These are phyloP conservation scores for Rhagophthalmus giganteus DNA, from an alignment of 2,888 invertebrate genomes.

Conservation along the genomic window DNA sequence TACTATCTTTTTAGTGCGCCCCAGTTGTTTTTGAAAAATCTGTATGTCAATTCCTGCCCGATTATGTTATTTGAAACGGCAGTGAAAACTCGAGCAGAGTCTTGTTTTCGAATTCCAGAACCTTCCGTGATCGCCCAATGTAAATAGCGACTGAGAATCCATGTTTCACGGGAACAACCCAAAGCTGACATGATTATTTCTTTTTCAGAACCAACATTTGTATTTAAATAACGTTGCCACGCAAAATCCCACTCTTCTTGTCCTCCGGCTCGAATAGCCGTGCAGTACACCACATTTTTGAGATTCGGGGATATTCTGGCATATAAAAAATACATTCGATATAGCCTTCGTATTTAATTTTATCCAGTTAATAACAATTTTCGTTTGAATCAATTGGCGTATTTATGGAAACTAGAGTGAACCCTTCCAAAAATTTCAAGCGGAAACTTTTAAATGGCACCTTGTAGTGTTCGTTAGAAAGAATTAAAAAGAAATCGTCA, in stretches of 20 bases:
- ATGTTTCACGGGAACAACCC: constrained; percentile 81
- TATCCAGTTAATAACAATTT: neutral
- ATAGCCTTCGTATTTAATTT: neutral
- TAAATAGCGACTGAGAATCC: constrained; percentile 79
- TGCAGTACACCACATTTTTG: constrained; percentile 82
- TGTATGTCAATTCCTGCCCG: constrained; percentile 81
- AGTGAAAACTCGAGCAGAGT: constrained; percentile 74
- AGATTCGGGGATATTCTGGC: constrained; percentile 80
- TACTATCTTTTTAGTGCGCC: constrained; percentile 70
- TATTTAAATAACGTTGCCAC: constrained; percentile 74
- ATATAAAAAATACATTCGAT: neutral
- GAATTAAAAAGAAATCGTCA: too few species aligned
- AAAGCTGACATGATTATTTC: constrained; percentile 75
- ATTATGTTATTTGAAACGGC: constrained; percentile 75
- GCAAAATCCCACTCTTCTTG: constrained; percentile 88
- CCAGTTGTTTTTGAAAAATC: constrained; percentile 79
- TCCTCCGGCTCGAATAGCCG: constrained; percentile 80
- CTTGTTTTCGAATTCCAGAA: constrained; percentile 81
- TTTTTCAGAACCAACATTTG: constrained; percentile 81
- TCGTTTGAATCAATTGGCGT: too few species aligned
- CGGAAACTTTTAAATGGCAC: too few species aligned
- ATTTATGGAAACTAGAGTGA: too few species aligned
- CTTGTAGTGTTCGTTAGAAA: too few species aligned
- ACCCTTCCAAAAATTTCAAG: too few species aligned
- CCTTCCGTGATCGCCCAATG: constrained; percentile 73